Conservation (phyloP, 1,140 invertebrate species). For the Leguminivora glycinivorella region DNA sequence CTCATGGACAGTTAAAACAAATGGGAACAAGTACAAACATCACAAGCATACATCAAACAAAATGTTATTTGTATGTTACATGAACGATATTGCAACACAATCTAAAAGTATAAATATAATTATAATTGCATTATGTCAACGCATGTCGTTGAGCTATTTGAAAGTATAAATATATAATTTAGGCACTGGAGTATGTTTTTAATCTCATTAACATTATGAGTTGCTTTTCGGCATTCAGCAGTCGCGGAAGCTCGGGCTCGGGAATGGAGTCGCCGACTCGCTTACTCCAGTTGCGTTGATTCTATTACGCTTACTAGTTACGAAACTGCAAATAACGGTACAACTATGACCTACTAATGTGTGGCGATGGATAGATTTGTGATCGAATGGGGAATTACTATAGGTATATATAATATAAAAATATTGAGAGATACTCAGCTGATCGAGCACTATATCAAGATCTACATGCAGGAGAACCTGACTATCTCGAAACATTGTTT, state of each 20-base stretch:
- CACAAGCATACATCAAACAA: slow-evolving; percentile 41
- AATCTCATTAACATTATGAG: slow-evolving; percentile 19
- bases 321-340: slow-evolving; percentile 15
- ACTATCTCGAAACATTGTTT: slow-evolving; percentile 11
- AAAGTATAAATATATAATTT: slow-evolving; percentile 28
- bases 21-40: slow-evolving; percentile 63
- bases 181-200: slow-evolving; percentile 26
- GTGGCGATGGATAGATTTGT: slow-evolving; percentile 2
- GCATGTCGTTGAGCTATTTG: slow-evolving; percentile 15
- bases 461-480: background rate
- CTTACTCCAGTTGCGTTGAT: background rate
- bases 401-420: background rate
- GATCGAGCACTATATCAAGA: background rate
- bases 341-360: slow-evolving; percentile 14
- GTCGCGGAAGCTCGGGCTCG: slow-evolving; percentile 2
- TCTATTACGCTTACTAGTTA: background rate
- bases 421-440: slow-evolving; percentile 8
- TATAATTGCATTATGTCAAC: slow-evolving; percentile 31
- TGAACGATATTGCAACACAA: slow-evolving; percentile 43
- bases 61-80: slow-evolving; percentile 38
- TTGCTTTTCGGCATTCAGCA: background rate
- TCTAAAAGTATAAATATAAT: slow-evolving; percentile 31
- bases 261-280: background rate
- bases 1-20: slow-evolving; percentile 60
- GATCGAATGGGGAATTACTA: background rate